Conservation (phyloP, 2,888 invertebrate species). For the Zygaena filipendulae region DNA sequence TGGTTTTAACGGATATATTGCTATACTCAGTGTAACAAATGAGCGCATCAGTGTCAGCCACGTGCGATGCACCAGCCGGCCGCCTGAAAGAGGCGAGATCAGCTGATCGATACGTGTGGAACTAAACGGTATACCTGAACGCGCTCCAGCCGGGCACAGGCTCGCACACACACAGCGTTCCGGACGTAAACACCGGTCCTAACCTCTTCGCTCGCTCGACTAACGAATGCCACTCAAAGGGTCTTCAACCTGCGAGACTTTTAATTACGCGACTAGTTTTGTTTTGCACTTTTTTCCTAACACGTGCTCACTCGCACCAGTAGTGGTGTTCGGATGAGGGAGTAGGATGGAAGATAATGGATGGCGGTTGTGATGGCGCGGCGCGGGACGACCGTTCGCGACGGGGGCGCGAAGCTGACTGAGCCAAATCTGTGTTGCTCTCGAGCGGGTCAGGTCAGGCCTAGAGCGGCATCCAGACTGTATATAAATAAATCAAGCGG, state of each 20-base stretch:
- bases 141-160: too few relatives aligned
- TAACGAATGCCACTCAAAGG: conserved; percentile 16
- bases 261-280: conserved; percentile 30
- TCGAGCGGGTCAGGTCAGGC: conserved; percentile 58
- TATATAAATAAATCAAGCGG: conserved; percentile 7
- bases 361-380: too few relatives aligned
- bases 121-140: too few relatives aligned
- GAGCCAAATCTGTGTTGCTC: conserved; percentile 62
- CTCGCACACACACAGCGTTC: too few relatives aligned
- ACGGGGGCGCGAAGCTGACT: conserved; percentile 57
- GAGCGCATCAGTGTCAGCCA: too few relatives aligned
- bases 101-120: too few relatives aligned
- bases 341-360: conserved; percentile 20
- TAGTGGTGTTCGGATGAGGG: conserved; percentile 36
- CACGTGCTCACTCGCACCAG: conserved; percentile 31
- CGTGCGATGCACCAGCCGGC: too few relatives aligned
- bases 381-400: conserved; percentile 40
- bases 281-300: conserved; percentile 26
- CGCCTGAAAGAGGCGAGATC: too few relatives aligned
- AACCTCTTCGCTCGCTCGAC: too few relatives aligned
- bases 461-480: conserved; percentile 30
- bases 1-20: too few relatives aligned
- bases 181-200: too few relatives aligned
- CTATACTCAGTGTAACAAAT: too few relatives aligned
- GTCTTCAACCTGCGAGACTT: conserved; percentile 24